Evolutionary conservation across 2,113 vertebrate species (phyloP), one percentile per base, ranked within the genome.

Genomic region (Tamias sibiricus): DNA sequence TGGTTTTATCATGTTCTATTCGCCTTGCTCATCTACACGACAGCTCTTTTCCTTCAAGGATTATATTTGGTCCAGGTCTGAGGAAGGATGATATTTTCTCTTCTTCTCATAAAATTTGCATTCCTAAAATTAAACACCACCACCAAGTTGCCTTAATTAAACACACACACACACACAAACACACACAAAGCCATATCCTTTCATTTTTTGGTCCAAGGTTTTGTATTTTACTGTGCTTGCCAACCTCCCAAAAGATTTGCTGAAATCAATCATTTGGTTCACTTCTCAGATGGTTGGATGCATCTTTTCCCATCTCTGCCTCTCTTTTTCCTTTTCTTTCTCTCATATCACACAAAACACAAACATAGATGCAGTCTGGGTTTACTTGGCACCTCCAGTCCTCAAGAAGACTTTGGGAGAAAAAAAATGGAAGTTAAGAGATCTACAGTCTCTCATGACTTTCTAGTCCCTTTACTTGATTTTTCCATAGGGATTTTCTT

Each of bases 61-160:
- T 86, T 84, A 54, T 62, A 35, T 91, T 86, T 96, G 76, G 57
- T 26, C 42, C 52, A 88, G 49, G 22, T 59, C 81, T 90, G 24
- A 84, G 37, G 66, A 87, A 49, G 32, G 57, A 80, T 37, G 44
- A 72, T 1, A 52, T 71, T 92, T 68, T 71, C 62, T 90, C n/a
- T 84, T 80, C n/a, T 83, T 85, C 62, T 64, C 76, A 86, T 66
- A 62, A 24, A 91, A 64, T 80, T 68, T 69, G 16, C 37, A 84
- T 75, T 72, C 49, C 66, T 95, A 96, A 79, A 49, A 71, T 87
- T 37, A 96, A 96, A 69, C n/a, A 69, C 52, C 35, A 24, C 52
- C 30, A 74, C 62, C 49, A 66, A 71, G 35, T 32, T 80, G 69
- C 44, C 62, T 82, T 74, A 47, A 52, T 66, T 57, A 87, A 72